Percentiles rank a stretch among this genome's conserved stretches.
These are phyloP conservation scores for Oeneis ivallda DNA, from an alignment of 2,888 invertebrate genomes.

Conservation along the genomic window DNA sequence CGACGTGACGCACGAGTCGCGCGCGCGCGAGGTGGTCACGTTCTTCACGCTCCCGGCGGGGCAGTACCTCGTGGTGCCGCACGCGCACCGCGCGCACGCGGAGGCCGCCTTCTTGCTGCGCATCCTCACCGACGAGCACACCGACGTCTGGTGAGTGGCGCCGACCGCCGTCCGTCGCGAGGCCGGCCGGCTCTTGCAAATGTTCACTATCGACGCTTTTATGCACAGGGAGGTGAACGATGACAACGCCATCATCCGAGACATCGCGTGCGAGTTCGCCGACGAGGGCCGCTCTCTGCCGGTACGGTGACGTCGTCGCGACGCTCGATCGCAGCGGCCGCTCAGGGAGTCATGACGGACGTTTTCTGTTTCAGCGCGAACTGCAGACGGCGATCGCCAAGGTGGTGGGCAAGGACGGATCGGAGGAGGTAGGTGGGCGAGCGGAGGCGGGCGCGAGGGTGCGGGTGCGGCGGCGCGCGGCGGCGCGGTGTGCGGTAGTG, in stretches of 20 bases:
- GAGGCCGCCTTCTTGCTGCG: slow-evolving; percentile 87
- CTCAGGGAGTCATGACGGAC: neutral
- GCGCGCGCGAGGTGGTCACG: slow-evolving; percentile 85
- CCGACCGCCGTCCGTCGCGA: neutral
- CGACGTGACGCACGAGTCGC: slow-evolving; percentile 85
- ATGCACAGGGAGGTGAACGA: slow-evolving; percentile 87
- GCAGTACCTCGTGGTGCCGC: slow-evolving; percentile 87
- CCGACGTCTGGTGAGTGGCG: slow-evolving; percentile 84
- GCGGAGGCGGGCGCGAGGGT: slow-evolving; percentile 29
- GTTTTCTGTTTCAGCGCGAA: slow-evolving; percentile 31
- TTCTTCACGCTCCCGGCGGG: slow-evolving; percentile 89
- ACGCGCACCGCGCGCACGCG: slow-evolving; percentile 85
- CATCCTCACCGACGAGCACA: slow-evolving; percentile 87
- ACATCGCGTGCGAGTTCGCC: slow-evolving; percentile 82
- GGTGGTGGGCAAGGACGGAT: slow-evolving; percentile 41
- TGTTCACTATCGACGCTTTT: neutral
- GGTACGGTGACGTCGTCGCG: slow-evolving; percentile 57
- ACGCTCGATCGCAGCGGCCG: neutral
- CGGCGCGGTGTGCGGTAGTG: no score
- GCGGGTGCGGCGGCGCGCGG: slow-evolving; percentile 49
- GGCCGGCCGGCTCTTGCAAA: neutral
- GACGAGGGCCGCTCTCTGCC: slow-evolving; percentile 79
- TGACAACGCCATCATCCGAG: slow-evolving; percentile 86
- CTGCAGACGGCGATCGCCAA: slow-evolving; percentile 40
- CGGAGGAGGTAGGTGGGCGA: slow-evolving; percentile 55